These are phyloP conservation scores for Limenitis arthemis DNA, from an alignment of 2,888 invertebrate genomes.

Conservation along the genomic window DNA sequence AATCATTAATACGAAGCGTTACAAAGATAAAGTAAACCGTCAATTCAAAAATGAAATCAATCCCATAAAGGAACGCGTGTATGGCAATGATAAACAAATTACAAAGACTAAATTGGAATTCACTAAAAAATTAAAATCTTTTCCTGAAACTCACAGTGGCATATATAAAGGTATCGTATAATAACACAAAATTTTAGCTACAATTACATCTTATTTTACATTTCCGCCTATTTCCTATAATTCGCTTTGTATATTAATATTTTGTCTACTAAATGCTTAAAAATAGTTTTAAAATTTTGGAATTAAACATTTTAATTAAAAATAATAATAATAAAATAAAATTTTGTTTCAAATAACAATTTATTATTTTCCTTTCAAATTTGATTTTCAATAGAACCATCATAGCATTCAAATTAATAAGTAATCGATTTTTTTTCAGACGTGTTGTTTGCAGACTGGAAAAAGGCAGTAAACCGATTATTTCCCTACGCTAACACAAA, in stretches of 20 bases:
- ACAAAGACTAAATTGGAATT: constrained; percentile 28
- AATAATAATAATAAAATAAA: too few species aligned
- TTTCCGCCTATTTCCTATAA: too few species aligned
- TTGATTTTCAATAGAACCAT: background rate
- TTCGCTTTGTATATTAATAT: background rate
- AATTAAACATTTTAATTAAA: too few species aligned
- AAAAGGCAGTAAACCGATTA: background rate
- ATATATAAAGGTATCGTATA: constrained; percentile 6
- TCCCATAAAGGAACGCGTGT: constrained; percentile 50
- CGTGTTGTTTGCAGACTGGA: constrained; percentile 3
- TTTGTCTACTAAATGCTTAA: too few species aligned
- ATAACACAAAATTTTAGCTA: too few species aligned
- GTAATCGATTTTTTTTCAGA: constrained; percentile 5
- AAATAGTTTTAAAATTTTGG: too few species aligned
- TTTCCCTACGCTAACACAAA: constrained; percentile 17
- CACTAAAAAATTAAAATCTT: constrained; percentile 3
- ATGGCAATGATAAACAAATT: constrained; percentile 43
- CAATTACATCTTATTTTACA: too few species aligned
- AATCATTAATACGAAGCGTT: constrained; percentile 70
- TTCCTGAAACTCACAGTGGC: background rate
- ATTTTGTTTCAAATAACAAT: too few species aligned
- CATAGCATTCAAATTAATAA: background rate
- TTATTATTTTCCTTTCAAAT: background rate
- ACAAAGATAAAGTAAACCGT: constrained; percentile 65
- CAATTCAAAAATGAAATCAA: constrained; percentile 50